Evolutionary conservation across 2,113 vertebrate genomes (phyloP), one percentile per base, ranked within the genome.

Genomic region (Sinocyclocheilus rhinocerous): DNA sequence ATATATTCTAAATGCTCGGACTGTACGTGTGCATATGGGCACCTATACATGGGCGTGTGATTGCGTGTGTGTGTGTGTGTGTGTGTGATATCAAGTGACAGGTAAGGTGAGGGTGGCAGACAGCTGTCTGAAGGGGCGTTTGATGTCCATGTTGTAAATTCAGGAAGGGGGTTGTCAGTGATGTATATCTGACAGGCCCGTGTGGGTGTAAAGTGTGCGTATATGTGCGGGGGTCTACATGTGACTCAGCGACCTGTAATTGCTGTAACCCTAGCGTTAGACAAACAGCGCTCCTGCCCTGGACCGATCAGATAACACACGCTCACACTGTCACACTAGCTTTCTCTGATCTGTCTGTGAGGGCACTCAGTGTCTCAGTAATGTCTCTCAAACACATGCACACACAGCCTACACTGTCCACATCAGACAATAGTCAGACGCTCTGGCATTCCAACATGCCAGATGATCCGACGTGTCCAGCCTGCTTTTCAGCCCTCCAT

Each of bases 211-310:
- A 84, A 57, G 70, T 81, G 70, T 85, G 61, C 52, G 36, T 84
- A 36, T 83, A 12, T 26, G 73, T 85, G 69, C 55, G 13, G 61
- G 61, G 48, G 5, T 87, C 76, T 82, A 26, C 79, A 83, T 70
- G 79, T 80, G 76, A 85, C 42, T 89, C 67, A 55, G 48, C 29
- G 70, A 86, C 77, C 84, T 89, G 89, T 88, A 89, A 90, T 88
- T 88, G 89, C 85, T 69, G 85, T 90, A 91, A 91, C 91, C 67
- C 82, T 81, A 87, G 78, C 76, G 61, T 79, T 88, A 80, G 65
- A 86, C 79, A 90, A 89, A 90, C 88, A 84, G 73, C 76, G 16
- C 52, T 55, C 52, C 52, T 55, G 52, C 52, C 52, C 52, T 6
- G 75, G 81, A n/a, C 69, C 24, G 84, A 88, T 90, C 87, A 85